These are phyloP conservation scores for Parelbella ahira DNA, from an alignment of 2,888 invertebrate species.

Conservation along the genomic window DNA sequence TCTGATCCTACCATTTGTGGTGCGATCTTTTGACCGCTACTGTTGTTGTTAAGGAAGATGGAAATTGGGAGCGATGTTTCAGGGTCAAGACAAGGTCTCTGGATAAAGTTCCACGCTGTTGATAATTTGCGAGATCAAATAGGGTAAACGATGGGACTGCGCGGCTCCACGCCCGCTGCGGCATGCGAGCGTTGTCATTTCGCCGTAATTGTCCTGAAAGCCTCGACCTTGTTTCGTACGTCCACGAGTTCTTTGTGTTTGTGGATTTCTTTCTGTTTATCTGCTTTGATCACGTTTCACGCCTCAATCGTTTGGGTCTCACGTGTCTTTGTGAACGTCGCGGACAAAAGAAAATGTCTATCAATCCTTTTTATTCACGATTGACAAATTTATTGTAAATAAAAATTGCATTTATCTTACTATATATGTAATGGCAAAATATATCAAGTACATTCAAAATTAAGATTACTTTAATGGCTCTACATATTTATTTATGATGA, in stretches of 20 bases:
- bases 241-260: slow-evolving; percentile 50
- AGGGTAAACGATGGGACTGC: slow-evolving; percentile 36
- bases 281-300: slow-evolving; percentile 11
- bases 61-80: slow-evolving; percentile 39
- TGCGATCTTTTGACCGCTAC: too few relatives aligned
- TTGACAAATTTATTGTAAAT: too few relatives aligned
- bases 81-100: slow-evolving; percentile 69
- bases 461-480: too few relatives aligned
- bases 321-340: slow-evolving; percentile 7
- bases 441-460: too few relatives aligned
- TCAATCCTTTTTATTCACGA: too few relatives aligned
- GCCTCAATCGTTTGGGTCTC: slow-evolving; percentile 7
- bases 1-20: background rate
- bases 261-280: slow-evolving; percentile 29
- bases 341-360: too few relatives aligned
- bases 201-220: slow-evolving; percentile 54
- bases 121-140: slow-evolving; percentile 33
- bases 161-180: slow-evolving; percentile 37
- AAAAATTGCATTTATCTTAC: too few relatives aligned
- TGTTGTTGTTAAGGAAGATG: too few relatives aligned
- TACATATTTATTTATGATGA: too few relatives aligned
- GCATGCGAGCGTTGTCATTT: slow-evolving; percentile 44
- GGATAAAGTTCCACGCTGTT: slow-evolving; percentile 35
- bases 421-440: too few relatives aligned
- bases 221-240: slow-evolving; percentile 45